Base-by-base conservation (phyloP, 2,888 invertebrate species). In the Cheilosia vulpina region DNA sequence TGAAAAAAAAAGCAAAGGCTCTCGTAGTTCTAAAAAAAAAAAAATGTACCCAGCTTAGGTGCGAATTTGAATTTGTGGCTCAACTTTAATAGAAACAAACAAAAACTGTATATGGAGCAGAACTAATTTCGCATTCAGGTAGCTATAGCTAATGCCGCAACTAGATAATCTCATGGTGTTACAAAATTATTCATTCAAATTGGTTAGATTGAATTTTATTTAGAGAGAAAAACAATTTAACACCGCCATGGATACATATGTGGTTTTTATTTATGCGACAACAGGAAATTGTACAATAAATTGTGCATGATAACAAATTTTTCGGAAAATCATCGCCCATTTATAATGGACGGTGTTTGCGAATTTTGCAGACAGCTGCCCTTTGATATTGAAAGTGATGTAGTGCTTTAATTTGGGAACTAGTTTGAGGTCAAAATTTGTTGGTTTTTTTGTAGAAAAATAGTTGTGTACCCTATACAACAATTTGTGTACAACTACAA, bases 181-280 rank as follows among this genome's bases (percentile, higher is more conserved):
- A 50, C 47, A 58, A 34, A 50, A 43, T 60, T 52, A 73, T 79
- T 79, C 58, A 72, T 71, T 72, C 53, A 73, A 63, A 60, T 66
- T 66, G 34, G 65, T 63, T 65, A 41, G 72, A 72, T 58, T 69
- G 38, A 71, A 71, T 63, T 78, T 38, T 17, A 21, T 66, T 58
- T 38, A 55, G 21, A 24, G 47, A 24, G 17, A 11, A 2, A 31
- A 19, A 15, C 13, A 21, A 9, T 21, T 45, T 11, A 43, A 43
- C 21, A 4, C 27, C 27, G 27, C 3, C n/a, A 24, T 15, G 21
- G 6, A 38, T 38, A 13, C 38, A 13, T 38, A 38, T 38, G 38
- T 38, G 13, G 21, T 24, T 24, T 52, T 52, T 13, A 27, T 52
- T 52, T n/a, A 24, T 13, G 6, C 13, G 13, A 24, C 13, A 13